phyloP scores from a whole-genome alignment of 2,888 invertebrate species.

The Mesorhabditis spiculigera region DNA sequence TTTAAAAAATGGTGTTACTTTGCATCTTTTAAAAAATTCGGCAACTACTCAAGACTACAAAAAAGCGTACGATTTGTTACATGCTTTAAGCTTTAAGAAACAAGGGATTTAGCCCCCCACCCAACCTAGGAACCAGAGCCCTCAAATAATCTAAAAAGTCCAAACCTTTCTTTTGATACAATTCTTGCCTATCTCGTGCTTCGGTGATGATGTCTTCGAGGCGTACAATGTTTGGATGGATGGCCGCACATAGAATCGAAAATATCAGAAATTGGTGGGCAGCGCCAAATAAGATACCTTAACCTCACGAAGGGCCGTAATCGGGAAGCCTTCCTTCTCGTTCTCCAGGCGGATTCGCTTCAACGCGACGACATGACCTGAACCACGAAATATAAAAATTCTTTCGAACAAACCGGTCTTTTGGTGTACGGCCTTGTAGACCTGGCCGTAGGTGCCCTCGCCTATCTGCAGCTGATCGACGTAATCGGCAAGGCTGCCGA shows the following conservation, averaged over 20 bases:
- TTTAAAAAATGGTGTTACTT: too few species aligned
- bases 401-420: slow-evolving; percentile 12
- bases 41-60: too few species aligned
- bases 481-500: slow-evolving; percentile 91
- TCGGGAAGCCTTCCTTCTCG: slow-evolving; percentile 97
- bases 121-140: too few species aligned
- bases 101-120: too few species aligned
- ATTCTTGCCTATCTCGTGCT: neutral
- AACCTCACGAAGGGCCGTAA: slow-evolving; percentile 81
- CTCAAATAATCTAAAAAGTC: neutral
- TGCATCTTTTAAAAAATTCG: too few species aligned
- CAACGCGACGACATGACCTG: slow-evolving; percentile 77
- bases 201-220: slow-evolving; percentile 10
- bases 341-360: slow-evolving; percentile 95
- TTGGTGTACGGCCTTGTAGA: slow-evolving; percentile 85
- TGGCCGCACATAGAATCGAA: slow-evolving; percentile 68
- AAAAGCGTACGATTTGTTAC: too few species aligned
- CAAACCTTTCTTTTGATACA: slow-evolving; percentile 3
- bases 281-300: slow-evolving; percentile 71
- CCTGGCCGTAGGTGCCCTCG: slow-evolving; percentile 98
- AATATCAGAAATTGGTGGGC: too few species aligned
- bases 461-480: slow-evolving; percentile 94
- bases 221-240: slow-evolving; percentile 12
- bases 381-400: slow-evolving; percentile 16
- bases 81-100: too few species aligned